A percentile compares a stretch with the other conserved stretches of the same genome.
These are phyloP conservation scores for Erythrolamprus reginae DNA, from an alignment of 2,113 vertebrate species.

Conservation along the genomic window DNA sequence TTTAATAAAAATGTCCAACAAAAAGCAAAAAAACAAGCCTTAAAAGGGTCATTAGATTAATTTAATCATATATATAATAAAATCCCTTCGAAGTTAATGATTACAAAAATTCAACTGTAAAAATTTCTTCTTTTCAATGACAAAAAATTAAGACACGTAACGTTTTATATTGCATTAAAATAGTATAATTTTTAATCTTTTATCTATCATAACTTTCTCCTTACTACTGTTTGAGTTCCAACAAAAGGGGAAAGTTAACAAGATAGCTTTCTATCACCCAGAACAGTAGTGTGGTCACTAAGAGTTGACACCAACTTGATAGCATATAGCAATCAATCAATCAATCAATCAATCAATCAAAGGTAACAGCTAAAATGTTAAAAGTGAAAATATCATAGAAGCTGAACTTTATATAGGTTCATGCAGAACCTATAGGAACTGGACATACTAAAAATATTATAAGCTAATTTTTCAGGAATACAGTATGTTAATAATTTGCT, in stretches of 20 bases:
- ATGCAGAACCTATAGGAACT: background rate
- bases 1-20: background rate
- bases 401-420: background rate
- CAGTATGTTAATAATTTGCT: conserved; percentile 20
- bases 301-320: background rate
- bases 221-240: background rate
- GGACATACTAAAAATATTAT: background rate
- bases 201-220: background rate
- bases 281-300: background rate
- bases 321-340: background rate
- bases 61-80: background rate
- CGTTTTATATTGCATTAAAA: background rate
- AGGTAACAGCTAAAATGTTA: background rate
- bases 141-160: background rate
- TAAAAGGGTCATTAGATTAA: background rate
- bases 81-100: background rate
- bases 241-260: background rate
- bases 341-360: background rate
- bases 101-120: background rate
- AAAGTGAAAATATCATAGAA: background rate
- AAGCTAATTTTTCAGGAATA: background rate
- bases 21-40: background rate
- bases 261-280: background rate
- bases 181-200: background rate
- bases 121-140: background rate